Evolutionary conservation across 2,113 vertebrate species (phyloP).

Genomic region (Lampris megalopsis): DNA sequence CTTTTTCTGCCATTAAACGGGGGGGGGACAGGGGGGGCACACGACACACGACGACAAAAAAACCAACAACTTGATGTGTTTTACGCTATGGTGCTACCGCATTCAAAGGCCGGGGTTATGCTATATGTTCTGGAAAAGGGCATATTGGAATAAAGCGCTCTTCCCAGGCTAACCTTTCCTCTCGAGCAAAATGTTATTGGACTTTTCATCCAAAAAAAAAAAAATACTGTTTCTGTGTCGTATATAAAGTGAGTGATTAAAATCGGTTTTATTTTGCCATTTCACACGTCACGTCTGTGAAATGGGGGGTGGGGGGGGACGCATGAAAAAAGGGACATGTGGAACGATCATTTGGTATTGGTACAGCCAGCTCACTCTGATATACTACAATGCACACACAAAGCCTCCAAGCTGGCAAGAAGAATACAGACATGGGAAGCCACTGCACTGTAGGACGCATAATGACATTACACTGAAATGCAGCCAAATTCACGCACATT

Average conservation of each 20-base stretch:
- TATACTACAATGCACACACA: constrained; percentile 18
- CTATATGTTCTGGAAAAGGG: too few species aligned
- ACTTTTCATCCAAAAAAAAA: background rate
- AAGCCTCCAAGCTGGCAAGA: constrained; percentile 27
- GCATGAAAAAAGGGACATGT: constrained; percentile 33
- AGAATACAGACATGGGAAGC: background rate
- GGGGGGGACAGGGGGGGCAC: background rate
- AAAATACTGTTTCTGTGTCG: background rate
- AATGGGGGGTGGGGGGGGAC: constrained; percentile 2
- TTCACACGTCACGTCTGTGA: constrained; percentile 9
- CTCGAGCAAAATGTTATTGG: too few species aligned
- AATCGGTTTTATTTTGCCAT: constrained; percentile 1
- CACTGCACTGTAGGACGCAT: background rate
- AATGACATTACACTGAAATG: background rate
- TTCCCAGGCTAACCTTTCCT: too few species aligned
- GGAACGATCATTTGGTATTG: background rate
- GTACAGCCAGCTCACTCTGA: background rate
- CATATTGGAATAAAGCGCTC: too few species aligned
- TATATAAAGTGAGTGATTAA: constrained; percentile 12
- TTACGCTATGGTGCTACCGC: background rate
- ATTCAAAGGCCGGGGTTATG: background rate
- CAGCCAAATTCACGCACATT: background rate
- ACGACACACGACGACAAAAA: background rate
- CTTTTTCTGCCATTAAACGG: constrained; percentile 30
- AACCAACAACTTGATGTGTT: background rate